Evolutionary conservation across 1,140 invertebrate species (phyloP), one percentile per base, ranked within the genome.

Genomic region (Helicorthomorpha holstii): DNA sequence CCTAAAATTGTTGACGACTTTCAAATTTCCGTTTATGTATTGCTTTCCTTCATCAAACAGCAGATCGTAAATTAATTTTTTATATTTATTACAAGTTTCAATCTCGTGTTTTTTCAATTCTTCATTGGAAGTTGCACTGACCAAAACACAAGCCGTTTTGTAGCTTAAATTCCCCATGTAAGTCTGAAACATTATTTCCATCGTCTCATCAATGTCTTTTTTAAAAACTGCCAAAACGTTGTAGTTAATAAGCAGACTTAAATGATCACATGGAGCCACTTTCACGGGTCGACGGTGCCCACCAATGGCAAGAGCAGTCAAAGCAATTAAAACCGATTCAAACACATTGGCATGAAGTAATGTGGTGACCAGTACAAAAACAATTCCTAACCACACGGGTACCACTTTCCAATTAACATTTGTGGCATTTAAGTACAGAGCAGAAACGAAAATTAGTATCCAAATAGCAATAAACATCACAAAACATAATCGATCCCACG

Each of bases 201-300:
- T 48, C 46, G 61, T 63, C 38, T 64, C 62, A n/a, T 64, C 59
- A 22, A 65, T 60, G 48, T 64, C 61, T 49, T 64, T 61, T 53
- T 53, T 57, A 41, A 55, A 57, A 1, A 58, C 47, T 1, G 64
- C 64, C 25, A 65, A 48, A 1, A 65, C 50, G 51, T 65, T 65
- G 50, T 65, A 65, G 48, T 64, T 65, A 10, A 65, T 45, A 25
- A 62, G 44, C 10, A 63, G 23, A 0, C 60, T 61, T 12, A 64
- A 50, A 29, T 58, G 53, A 19, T 60, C 57, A 51, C n/a, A 56
- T 14, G 27, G 25, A 0, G 54, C 56, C 23, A 24, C 54, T 38
- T 48, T 27, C 23, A 51, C 54, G 34, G 58, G 24, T 29, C 61
- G 43, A 23, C 50, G 56, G 22, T 60, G 52, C 1, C 63, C 61